Percentiles rank a stretch among this genome's conserved stretches.
Evolutionary conservation across 2,113 vertebrate species (phyloP).

Genomic region (Epinephelus moara): DNA sequence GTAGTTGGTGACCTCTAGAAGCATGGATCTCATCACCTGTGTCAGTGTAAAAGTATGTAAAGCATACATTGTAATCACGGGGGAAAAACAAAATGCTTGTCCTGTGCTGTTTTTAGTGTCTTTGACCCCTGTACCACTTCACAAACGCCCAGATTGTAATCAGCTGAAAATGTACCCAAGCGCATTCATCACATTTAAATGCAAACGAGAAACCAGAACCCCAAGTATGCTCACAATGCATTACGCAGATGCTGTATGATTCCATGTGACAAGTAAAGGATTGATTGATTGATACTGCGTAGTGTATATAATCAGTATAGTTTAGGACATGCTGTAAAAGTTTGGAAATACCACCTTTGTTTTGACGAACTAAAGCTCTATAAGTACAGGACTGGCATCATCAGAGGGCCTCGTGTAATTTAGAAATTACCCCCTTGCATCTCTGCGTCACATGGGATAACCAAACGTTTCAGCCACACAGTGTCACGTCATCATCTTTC

Average conservation of each 20-base stretch:
- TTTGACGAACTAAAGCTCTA: background rate
- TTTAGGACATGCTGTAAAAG: background rate
- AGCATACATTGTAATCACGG: slow-evolving; percentile 11
- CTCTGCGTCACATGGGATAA: no score
- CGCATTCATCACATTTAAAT: background rate
- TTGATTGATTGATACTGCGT: background rate
- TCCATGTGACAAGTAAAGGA: background rate
- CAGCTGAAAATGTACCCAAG: background rate
- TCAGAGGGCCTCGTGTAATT: no score
- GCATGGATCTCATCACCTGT: slow-evolving; percentile 32
- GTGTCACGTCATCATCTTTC: no score
- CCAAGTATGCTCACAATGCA: background rate
- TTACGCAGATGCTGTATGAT: no score
- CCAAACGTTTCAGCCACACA: no score
- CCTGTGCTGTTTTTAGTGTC: background rate
- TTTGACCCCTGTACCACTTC: background rate
- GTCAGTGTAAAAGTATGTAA: slow-evolving; percentile 26
- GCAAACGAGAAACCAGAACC: background rate
- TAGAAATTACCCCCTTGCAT: no score
- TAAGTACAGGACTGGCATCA: no score
- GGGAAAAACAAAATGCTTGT: background rate
- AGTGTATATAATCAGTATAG: background rate
- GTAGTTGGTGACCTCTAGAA: slow-evolving; percentile 57
- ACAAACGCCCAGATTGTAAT: background rate
- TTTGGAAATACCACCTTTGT: background rate